Evolutionary conservation across 2,888 invertebrate species (phyloP), one percentile per base, ranked within the genome.

Genomic region (Leptinotarsa rubiginosa): DNA sequence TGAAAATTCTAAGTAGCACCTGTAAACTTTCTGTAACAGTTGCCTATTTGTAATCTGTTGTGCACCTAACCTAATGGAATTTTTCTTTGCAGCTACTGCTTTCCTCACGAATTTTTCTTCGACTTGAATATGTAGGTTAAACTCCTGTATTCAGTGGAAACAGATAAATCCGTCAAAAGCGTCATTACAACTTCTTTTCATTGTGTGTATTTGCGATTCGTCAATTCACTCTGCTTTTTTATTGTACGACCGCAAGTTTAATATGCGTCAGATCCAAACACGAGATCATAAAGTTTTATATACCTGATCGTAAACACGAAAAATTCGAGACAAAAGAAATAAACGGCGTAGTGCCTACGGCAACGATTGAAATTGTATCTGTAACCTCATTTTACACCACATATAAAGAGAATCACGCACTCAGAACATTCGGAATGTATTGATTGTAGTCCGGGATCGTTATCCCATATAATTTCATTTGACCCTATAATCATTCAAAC

Each of bases 401-500:
- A 62, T 62, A 62, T 62, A 62, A 18, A 62, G 62, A 31, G 25
- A 62, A 62, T 41, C 41, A 62, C 62, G 62, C 12, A 56, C 56
- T 56, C 56, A 13, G 22, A 22, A 12, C n/a, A 50, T 16, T 49
- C 16, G 10, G 56, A 15, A 62, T 41, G 16, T 62, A 62, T 62
- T 62, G 62, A 62, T 62, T 62, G 62, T 18, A 41, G 41, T 62
- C 62, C 62, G 3, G 31, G 62, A 62, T 31, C 62, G 62, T 62
- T 31, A 62, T 62, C 62, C 62, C n/a, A 62, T 62, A 62, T 62
- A 62, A 62, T 62, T 62, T 62, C 31, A 62, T 62, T 62, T 62
- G 62, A n/a, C 62, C 62, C 62, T 62, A 62, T 62, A 62, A 62
- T 62, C 62, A 62, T 31, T 62, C 62, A 41, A 62, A 62, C 62